Conservation (phyloP, 2,113 vertebrate species). For the Sylvilagus bachmani region DNA sequence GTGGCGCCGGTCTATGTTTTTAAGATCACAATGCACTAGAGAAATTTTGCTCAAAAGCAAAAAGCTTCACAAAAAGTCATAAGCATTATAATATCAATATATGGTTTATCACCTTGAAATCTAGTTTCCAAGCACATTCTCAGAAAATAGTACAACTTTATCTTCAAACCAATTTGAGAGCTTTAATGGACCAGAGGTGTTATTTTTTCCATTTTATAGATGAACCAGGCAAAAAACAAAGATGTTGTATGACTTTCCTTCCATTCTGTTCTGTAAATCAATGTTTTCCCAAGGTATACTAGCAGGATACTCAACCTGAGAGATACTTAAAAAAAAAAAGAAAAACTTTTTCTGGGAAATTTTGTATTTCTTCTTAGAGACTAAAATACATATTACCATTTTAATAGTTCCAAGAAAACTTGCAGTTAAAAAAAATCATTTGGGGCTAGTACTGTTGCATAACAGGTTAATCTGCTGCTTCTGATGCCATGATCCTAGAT, state of each 20-base stretch:
- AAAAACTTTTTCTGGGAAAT: neutral
- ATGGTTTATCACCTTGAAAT: neutral
- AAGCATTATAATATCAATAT: neutral
- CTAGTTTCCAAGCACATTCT: slow-evolving; percentile 22
- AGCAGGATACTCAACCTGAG: neutral
- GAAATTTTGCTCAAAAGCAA: neutral
- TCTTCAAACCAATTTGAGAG: neutral
- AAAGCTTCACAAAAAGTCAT: neutral
- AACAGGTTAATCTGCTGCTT: too few relatives aligned
- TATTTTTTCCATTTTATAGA: neutral
- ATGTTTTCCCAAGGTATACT: neutral
- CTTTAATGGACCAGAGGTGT: neutral
- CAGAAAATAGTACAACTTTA: neutral
- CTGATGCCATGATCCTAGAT: too few relatives aligned
- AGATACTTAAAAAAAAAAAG: neutral
- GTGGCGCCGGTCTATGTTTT: too few relatives aligned
- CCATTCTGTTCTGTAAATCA: neutral
- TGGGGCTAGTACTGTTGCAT: too few relatives aligned
- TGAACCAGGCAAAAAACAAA: neutral
- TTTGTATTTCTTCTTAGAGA: neutral
- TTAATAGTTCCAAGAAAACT: slow-evolving; percentile 14
- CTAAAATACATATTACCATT: neutral
- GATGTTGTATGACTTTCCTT: neutral
- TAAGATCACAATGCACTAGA: neutral
- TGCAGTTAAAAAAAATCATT: neutral